Conservation (phyloP, 2,113 vertebrate genomes). For the Ailurus styani region DNA sequence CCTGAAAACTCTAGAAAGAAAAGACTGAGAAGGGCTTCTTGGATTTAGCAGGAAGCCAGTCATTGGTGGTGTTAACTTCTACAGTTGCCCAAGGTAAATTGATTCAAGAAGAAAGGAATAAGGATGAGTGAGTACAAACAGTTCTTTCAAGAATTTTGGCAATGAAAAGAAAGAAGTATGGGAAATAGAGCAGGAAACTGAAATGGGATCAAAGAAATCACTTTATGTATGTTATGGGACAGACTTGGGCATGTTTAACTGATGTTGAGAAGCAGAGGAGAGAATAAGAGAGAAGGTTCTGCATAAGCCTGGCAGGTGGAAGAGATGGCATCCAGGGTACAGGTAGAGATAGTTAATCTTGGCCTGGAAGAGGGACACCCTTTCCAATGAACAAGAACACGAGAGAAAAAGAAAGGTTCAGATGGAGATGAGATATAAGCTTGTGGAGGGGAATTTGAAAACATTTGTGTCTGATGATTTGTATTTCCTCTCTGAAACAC, state of each 20-base stretch:
- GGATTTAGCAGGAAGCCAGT: neutral
- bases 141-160: neutral
- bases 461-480: neutral
- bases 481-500: neutral
- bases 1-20: neutral
- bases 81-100: neutral
- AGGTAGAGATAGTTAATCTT: neutral
- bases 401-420: neutral
- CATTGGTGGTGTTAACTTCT: neutral
- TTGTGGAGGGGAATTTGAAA: neutral
- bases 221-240: neutral
- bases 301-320: neutral
- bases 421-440: neutral
- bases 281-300: neutral
- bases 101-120: neutral
- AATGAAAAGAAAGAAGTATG: neutral
- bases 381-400: neutral
- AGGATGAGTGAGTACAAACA: neutral
- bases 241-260: neutral
- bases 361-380: neutral
- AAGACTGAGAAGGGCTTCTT: neutral
- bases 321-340: neutral
- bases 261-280: neutral
- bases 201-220: neutral
- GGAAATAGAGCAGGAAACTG: neutral